Conservation (phyloP, 53 echinoderm and acorn worm species). For the Stichopus horrens region DNA sequence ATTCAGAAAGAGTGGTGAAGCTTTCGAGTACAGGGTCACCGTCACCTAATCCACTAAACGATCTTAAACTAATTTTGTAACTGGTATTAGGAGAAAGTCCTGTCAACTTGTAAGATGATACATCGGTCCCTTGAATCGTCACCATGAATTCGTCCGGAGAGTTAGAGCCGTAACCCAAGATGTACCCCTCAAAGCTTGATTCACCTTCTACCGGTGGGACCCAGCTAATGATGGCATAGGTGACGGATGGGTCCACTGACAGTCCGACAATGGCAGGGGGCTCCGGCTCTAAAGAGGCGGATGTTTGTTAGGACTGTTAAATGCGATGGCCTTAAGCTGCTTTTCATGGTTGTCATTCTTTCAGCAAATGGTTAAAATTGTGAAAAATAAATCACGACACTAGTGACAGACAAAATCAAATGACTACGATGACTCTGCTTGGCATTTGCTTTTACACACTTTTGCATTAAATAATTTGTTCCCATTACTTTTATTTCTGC, state of each 20-base stretch:
- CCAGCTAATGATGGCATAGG: not conserved
- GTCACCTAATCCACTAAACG: not conserved
- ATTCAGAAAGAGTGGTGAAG: not conserved
- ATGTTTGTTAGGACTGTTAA: not conserved
- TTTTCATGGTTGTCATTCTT: not conserved
- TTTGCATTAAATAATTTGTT: too few relatives aligned
- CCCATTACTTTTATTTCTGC: too few relatives aligned
- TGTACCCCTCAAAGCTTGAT: slow-evolving; percentile 1
- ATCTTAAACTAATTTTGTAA: not conserved
- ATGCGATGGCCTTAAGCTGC: not conserved
- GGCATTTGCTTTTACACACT: too few relatives aligned
- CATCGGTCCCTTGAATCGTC: not conserved
- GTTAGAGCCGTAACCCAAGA: not conserved
- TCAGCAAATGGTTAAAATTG: too few relatives aligned
- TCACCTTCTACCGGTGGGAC: not conserved
- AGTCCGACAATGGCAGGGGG: not conserved
- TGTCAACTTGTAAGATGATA: not conserved
- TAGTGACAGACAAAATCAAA: too few relatives aligned
- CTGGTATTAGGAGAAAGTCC: not conserved
- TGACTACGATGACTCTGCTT: too few relatives aligned
- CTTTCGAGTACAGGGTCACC: not conserved
- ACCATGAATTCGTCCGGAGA: not conserved
- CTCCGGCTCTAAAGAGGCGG: not conserved
- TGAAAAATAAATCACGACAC: too few relatives aligned
- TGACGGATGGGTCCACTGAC: not conserved